These are phyloP conservation scores for Tupaia tana DNA, from an alignment of 2,113 vertebrate genomes.

Conservation along the genomic window DNA sequence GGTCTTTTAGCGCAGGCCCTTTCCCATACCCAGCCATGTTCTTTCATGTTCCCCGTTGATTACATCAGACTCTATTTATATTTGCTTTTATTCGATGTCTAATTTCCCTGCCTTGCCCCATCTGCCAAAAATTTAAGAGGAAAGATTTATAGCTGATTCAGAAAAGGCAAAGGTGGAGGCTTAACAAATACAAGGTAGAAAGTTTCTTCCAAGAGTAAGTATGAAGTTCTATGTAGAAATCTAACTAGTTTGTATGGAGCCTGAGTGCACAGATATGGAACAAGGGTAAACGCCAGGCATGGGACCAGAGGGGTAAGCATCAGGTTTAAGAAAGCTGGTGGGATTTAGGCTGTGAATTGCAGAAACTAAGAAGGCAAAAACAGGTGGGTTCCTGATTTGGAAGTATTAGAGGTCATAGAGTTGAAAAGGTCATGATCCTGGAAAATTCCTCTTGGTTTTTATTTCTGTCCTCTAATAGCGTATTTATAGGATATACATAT, in stretches of 20 bases:
- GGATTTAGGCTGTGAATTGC: not conserved
- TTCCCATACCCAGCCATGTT: not conserved
- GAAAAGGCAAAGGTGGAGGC: conserved; percentile 15
- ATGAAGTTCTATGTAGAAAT: not conserved
- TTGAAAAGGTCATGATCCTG: not conserved
- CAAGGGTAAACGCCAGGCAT: not conserved
- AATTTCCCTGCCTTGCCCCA: conserved; percentile 8
- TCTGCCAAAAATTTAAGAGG: not conserved
- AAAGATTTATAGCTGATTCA: not conserved
- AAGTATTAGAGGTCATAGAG: conserved; percentile 11
- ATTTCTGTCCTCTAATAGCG: not conserved
- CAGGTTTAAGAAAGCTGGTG: not conserved
- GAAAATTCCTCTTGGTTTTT: conserved; percentile 17
- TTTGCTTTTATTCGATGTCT: conserved; percentile 29
- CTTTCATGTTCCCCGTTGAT: not conserved
- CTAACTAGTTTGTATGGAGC: not conserved
- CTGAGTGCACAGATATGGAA: not conserved
- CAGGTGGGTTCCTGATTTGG: conserved; percentile 32
- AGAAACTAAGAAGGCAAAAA: conserved; percentile 34
- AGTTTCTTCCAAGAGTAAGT: conserved; percentile 22
- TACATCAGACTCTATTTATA: not conserved
- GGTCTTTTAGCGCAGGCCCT: not conserved
- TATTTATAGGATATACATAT: not conserved
- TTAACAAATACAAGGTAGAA: conserved; percentile 2
- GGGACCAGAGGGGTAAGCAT: not conserved